These are phyloP conservation scores for Beris morrisii DNA, from an alignment of 2,888 invertebrate species.

Conservation along the genomic window DNA sequence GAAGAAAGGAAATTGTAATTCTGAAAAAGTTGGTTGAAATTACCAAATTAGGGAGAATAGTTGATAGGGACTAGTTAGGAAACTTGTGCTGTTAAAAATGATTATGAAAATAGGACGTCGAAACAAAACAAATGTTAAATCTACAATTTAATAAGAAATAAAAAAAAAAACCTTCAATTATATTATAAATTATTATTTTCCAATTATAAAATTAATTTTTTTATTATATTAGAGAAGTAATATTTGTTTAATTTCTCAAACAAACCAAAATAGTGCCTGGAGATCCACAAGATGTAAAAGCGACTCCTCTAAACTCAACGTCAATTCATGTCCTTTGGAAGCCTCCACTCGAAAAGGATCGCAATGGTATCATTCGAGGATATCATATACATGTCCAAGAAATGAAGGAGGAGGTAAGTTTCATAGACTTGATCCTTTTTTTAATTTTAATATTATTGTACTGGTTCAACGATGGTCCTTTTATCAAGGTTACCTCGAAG, in stretches of 20 bases:
- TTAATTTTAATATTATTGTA: too few relatives aligned
- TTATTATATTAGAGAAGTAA: constrained; percentile 14
- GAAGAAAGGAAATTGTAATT: neutral
- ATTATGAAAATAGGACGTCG: neutral
- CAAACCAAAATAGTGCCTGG: constrained; percentile 80
- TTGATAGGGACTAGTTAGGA: constrained; percentile 8
- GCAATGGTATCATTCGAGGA: constrained; percentile 93
- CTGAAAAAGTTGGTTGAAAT: neutral
- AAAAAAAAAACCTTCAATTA: constrained; percentile 28
- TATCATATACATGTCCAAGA: constrained; percentile 96
- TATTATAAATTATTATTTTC: constrained; percentile 30
- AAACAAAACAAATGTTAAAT: neutral
- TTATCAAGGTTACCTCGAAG: too few relatives aligned
- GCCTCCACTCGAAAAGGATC: constrained; percentile 86
- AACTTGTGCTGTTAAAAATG: neutral
- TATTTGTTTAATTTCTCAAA: neutral
- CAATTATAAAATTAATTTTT: constrained; percentile 19
- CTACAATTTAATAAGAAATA: neutral
- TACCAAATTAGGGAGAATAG: constrained; percentile 1
- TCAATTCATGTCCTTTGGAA: constrained; percentile 94
- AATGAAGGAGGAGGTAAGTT: constrained; percentile 77
- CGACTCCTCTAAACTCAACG: constrained; percentile 90
- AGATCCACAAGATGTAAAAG: constrained; percentile 91
- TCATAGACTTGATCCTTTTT: neutral
- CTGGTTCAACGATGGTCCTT: too few relatives aligned